These are phyloP conservation scores for Acanthoscelides obtectus DNA, from an alignment of 2,888 invertebrate species.

Conservation along the genomic window DNA sequence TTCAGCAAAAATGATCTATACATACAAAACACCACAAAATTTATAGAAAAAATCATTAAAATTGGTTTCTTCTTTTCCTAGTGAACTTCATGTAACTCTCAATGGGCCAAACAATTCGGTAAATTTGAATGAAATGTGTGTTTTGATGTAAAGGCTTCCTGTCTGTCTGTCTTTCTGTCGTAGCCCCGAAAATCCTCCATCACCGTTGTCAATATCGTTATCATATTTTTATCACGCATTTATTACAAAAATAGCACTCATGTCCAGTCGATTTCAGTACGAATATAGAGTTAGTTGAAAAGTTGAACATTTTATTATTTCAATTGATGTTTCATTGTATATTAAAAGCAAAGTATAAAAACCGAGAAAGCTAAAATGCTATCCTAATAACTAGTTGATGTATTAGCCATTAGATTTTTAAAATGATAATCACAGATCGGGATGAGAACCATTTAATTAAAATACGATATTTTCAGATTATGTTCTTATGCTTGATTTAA, in stretches of 20 bases:
- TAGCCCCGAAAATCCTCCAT: constrained; percentile 23
- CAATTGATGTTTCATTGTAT: too few species aligned
- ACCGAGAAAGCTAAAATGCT: too few species aligned
- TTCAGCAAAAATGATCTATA: background rate
- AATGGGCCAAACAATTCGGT: constrained; percentile 41
- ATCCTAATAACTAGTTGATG: too few species aligned
- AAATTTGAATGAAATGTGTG: constrained; percentile 37
- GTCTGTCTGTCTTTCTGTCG: constrained; percentile 46
- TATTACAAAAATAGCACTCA: background rate
- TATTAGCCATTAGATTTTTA: too few species aligned
- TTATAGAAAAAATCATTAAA: constrained; percentile 16
- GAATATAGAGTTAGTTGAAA: too few species aligned
- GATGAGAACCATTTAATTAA: too few species aligned
- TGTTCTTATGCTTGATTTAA: too few species aligned
- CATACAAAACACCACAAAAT: constrained; percentile 7
- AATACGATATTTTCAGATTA: too few species aligned
- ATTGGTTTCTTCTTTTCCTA: constrained; percentile 36
- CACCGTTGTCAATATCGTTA: constrained; percentile 11
- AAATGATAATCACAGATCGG: too few species aligned
- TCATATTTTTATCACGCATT: constrained; percentile 2
- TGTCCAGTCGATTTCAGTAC: too few species aligned
- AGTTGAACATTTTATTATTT: too few species aligned
- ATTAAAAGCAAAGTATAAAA: too few species aligned
- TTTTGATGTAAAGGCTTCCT: constrained; percentile 42
- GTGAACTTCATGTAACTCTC: constrained; percentile 48